These are phyloP conservation scores for Amblyteles armatorius DNA, from an alignment of 2,888 invertebrate species.

Conservation along the genomic window DNA sequence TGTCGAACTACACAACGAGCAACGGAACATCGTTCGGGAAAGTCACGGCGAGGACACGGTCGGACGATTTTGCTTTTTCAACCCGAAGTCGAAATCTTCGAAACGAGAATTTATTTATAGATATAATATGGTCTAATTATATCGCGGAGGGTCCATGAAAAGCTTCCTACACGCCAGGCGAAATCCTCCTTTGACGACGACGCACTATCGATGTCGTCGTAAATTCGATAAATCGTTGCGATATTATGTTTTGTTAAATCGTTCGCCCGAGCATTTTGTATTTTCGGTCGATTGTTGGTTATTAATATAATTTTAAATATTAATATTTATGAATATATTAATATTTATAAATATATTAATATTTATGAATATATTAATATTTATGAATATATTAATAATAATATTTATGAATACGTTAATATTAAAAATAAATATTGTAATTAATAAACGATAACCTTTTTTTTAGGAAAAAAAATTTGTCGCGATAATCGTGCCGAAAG, in stretches of 20 bases:
- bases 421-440: background rate
- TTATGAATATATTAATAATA: background rate
- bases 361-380: background rate
- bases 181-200: constrained; percentile 1
- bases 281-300: too few species aligned
- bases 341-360: background rate
- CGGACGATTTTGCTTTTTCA: background rate
- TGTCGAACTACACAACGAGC: background rate
- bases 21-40: background rate
- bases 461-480: background rate
- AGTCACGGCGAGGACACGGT: background rate
- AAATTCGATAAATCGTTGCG: background rate
- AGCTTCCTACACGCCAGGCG: constrained; percentile 61
- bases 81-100: constrained; percentile 39
- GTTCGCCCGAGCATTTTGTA: too few species aligned
- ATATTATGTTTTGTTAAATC: background rate
- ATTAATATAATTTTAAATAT: too few species aligned
- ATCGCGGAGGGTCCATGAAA: constrained; percentile 56
- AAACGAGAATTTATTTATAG: constrained; percentile 63
- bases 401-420: too few species aligned
- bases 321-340: background rate
- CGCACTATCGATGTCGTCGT: constrained; percentile 6
- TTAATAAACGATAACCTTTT: background rate
- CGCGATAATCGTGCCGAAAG: background rate
- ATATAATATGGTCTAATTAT: constrained; percentile 68